Evolutionary conservation across 2,888 invertebrate genomes (phyloP).

Genomic region (Sussaba pulchella): DNA sequence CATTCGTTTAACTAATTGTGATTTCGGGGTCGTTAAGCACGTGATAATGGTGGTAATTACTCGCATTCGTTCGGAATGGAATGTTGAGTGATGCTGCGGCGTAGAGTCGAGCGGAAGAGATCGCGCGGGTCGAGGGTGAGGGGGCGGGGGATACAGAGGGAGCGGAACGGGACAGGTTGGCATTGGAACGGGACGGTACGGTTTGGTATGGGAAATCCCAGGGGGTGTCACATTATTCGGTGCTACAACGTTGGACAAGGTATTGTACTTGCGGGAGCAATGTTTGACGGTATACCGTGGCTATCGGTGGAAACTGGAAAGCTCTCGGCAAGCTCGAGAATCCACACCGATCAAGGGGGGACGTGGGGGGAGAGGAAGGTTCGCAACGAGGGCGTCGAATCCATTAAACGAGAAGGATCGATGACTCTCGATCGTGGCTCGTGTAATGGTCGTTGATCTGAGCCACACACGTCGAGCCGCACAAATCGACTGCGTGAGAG

Average conservation of each 20-base stretch:
- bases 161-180: neutral
- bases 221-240: conserved; percentile 53
- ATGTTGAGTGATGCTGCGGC: neutral
- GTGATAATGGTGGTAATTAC: conserved; percentile 12
- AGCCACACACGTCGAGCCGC: conserved; percentile 21
- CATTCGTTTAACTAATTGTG: conserved; percentile 5
- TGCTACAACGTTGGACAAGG: conserved; percentile 53
- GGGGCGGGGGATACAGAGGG: too few species aligned
- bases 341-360: too few species aligned
- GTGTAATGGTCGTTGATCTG: conserved; percentile 58
- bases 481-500: neutral
- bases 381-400: conserved; percentile 23
- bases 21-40: conserved; percentile 8
- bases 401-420: conserved; percentile 57
- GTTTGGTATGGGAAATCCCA: conserved; percentile 47
- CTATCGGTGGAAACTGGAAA: conserved; percentile 42
- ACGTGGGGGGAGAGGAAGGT: neutral
- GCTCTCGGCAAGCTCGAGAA: conserved; percentile 41
- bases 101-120: neutral
- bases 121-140: neutral
- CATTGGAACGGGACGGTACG: neutral
- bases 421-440: conserved; percentile 51
- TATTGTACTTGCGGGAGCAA: conserved; percentile 62
- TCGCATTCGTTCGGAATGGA: neutral
- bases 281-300: conserved; percentile 33